Conservation (phyloP, 2,113 vertebrate species). For the Numenius arquata region DNA sequence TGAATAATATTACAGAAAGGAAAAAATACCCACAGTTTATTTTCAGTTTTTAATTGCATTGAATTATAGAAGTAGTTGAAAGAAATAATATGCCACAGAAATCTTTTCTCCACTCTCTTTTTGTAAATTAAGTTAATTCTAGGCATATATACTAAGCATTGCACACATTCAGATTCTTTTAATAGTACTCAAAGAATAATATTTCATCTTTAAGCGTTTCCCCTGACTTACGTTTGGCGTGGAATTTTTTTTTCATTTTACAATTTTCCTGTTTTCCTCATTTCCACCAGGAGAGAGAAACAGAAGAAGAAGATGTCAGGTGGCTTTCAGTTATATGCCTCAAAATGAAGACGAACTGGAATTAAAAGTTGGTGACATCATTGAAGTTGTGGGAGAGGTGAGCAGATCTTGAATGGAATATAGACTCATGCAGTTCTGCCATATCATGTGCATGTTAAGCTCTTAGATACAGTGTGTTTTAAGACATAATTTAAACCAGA, state of each 20-base stretch:
- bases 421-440: neutral
- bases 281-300: slow-evolving; percentile 83
- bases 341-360: slow-evolving; percentile 98
- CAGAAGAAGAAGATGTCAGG: slow-evolving; percentile 92
- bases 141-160: neutral
- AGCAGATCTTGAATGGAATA: slow-evolving; percentile 10
- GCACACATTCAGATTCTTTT: neutral
- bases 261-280: neutral
- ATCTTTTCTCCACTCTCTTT: neutral
- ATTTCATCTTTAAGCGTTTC: slow-evolving; percentile 4
- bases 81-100: neutral
- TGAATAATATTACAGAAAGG: neutral
- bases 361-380: slow-evolving; percentile 94
- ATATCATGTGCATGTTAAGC: neutral
- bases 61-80: neutral
- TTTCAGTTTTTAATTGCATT: neutral
- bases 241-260: neutral
- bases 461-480: neutral
- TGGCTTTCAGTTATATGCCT: slow-evolving; percentile 94
- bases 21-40: neutral
- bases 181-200: neutral
- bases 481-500: neutral
- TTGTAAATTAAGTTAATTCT: neutral
- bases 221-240: slow-evolving; percentile 4
- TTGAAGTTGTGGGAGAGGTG: slow-evolving; percentile 93